A percentile compares a stretch with the other conserved stretches of the same genome.
Evolutionary conservation across 2,113 vertebrate species (phyloP).

Genomic region (Grammatotria lemairii): DNA sequence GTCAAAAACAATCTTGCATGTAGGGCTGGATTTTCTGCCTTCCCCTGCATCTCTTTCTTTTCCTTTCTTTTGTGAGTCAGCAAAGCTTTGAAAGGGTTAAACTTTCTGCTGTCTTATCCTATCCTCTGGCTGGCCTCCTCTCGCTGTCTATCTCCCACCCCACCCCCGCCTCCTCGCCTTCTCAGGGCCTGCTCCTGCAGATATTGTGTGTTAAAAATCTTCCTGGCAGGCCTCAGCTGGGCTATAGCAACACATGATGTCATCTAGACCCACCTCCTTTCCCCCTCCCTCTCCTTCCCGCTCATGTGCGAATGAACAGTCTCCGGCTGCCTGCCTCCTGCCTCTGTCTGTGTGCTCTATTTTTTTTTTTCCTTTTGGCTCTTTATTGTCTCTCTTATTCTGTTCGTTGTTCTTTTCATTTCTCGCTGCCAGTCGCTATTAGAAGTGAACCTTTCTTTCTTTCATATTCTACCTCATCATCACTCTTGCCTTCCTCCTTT

Average conservation of each 20-base stretch:
- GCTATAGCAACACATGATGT: slow-evolving; percentile 78
- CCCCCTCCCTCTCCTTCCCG: not conserved
- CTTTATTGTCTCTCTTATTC: slow-evolving; percentile 27
- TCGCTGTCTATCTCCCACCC: not conserved
- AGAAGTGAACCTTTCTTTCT: not conserved
- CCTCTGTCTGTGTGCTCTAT: not conserved
- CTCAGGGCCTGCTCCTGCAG: slow-evolving; percentile 46
- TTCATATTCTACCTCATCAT: not conserved
- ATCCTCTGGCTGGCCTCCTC: slow-evolving; percentile 17
- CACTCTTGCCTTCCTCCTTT: not conserved
- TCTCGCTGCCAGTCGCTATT: not conserved
- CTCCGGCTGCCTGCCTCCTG: not conserved
- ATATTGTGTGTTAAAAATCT: slow-evolving; percentile 67
- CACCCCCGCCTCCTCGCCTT: not conserved
- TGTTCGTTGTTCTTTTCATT: not conserved
- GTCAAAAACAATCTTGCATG: not conserved
- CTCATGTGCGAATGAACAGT: slow-evolving; percentile 46
- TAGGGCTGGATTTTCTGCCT: not conserved
- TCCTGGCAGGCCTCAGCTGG: slow-evolving; percentile 70
- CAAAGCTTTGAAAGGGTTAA: slow-evolving; percentile 20
- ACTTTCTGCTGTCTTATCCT: slow-evolving; percentile 4
- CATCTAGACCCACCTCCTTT: slow-evolving; percentile 60
- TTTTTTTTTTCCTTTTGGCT: not conserved
- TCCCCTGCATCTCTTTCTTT: not conserved
- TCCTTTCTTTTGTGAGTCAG: not conserved